phyloP scores from a whole-genome alignment of 2,888 invertebrate genomes.

The Timema podura region DNA sequence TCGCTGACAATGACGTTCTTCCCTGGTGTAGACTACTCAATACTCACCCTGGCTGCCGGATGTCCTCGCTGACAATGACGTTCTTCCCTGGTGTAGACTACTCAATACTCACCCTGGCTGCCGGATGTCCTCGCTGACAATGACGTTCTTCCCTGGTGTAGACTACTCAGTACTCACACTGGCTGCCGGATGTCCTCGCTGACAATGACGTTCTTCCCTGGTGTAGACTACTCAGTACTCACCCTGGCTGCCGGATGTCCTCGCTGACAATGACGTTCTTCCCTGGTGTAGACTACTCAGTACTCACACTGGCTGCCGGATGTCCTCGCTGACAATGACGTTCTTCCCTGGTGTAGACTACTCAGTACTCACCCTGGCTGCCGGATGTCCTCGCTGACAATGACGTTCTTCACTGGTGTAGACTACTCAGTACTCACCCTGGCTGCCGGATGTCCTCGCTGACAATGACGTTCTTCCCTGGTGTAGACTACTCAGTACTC shows the following conservation, averaged over 20 bases:
- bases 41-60: conserved; percentile 42
- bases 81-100: neutral
- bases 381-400: conserved; percentile 42
- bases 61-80: conserved; percentile 40
- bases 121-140: conserved; percentile 42
- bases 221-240: conserved; percentile 31
- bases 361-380: conserved; percentile 40
- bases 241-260: conserved; percentile 46
- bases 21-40: neutral
- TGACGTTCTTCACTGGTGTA: neutral
- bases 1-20: neutral
- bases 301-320: conserved; percentile 42
- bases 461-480: neutral
- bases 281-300: neutral
- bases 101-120: conserved; percentile 40
- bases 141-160: neutral
- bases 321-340: conserved; percentile 40
- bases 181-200: conserved; percentile 43
- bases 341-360: neutral
- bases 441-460: too few species aligned
- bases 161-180: conserved; percentile 40
- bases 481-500: conserved; percentile 31
- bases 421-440: neutral
- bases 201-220: neutral
- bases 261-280: neutral